Conservation (phyloP, 1,140 invertebrate species). For the Atta cephalotes region DNA sequence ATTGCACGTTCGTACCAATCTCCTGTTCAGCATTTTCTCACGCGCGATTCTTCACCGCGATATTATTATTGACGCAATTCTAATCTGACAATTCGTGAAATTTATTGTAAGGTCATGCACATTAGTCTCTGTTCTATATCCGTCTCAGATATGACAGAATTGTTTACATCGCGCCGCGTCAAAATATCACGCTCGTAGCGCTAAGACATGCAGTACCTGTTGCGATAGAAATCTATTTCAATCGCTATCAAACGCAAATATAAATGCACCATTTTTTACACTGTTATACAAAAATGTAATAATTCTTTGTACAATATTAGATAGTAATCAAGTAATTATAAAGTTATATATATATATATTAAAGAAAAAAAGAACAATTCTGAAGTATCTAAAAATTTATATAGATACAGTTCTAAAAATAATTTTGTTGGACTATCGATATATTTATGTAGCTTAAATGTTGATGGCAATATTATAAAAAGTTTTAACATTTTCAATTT, state of each 20-base stretch:
- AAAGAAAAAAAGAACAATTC: too few relatives aligned
- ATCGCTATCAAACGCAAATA: background rate
- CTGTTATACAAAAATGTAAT: background rate
- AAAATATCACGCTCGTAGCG: background rate
- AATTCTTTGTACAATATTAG: background rate
- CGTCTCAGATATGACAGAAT: background rate
- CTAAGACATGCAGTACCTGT: constrained; percentile 12
- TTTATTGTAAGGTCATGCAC: background rate
- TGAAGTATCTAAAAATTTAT: too few relatives aligned
- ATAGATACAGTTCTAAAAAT: too few relatives aligned
- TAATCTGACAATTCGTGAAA: constrained; percentile 21
- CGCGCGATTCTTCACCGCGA: constrained; percentile 18
- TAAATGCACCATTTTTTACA: background rate
- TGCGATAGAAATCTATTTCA: background rate
- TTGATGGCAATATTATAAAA: too few relatives aligned
- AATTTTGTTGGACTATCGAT: too few relatives aligned
- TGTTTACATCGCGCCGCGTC: constrained; percentile 22
- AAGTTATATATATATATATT: background rate
- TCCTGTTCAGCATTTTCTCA: constrained; percentile 67
- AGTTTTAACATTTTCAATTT: too few relatives aligned
- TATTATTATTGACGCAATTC: constrained; percentile 42
- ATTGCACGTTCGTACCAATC: constrained; percentile 68
- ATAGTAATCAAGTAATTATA: background rate
- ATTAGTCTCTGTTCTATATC: background rate
- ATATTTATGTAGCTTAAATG: too few relatives aligned